These are phyloP conservation scores for Ciconia boyciana DNA, from an alignment of 2,113 vertebrate species.

Conservation along the genomic window DNA sequence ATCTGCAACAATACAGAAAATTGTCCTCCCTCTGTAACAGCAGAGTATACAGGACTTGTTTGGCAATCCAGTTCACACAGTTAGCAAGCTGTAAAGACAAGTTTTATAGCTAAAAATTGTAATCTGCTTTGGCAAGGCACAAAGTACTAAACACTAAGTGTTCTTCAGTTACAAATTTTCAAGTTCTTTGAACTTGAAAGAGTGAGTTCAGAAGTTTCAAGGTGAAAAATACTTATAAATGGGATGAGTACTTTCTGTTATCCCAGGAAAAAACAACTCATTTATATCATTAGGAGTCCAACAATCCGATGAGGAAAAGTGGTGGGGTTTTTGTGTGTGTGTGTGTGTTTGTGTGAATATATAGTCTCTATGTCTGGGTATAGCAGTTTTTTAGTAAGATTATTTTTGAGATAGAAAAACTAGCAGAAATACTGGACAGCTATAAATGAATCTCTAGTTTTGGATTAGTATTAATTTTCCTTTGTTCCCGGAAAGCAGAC, in stretches of 20 bases:
- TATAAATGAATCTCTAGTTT: neutral
- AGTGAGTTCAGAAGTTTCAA: neutral
- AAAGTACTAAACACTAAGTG: neutral
- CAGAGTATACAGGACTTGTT: neutral
- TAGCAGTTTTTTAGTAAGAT: neutral
- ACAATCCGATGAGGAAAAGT: neutral
- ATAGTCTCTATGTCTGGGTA: neutral
- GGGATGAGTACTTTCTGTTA: neutral
- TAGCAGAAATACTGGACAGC: neutral
- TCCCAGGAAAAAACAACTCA: neutral
- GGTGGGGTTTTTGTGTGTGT: no score
- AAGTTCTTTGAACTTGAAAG: neutral
- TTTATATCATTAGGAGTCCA: neutral
- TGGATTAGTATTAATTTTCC: neutral
- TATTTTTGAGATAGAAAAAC: neutral
- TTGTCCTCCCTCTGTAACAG: fast-evolving
- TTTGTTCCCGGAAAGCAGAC: neutral
- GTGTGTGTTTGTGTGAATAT: neutral
- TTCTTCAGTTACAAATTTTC: neutral
- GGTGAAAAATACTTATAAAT: neutral
- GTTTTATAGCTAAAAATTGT: neutral
- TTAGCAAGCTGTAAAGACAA: neutral
- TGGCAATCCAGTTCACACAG: neutral
- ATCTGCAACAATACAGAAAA: neutral
- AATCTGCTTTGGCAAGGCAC: neutral